These are phyloP conservation scores for Regulus satrapa DNA, from an alignment of 2,113 vertebrate genomes.

Conservation along the genomic window DNA sequence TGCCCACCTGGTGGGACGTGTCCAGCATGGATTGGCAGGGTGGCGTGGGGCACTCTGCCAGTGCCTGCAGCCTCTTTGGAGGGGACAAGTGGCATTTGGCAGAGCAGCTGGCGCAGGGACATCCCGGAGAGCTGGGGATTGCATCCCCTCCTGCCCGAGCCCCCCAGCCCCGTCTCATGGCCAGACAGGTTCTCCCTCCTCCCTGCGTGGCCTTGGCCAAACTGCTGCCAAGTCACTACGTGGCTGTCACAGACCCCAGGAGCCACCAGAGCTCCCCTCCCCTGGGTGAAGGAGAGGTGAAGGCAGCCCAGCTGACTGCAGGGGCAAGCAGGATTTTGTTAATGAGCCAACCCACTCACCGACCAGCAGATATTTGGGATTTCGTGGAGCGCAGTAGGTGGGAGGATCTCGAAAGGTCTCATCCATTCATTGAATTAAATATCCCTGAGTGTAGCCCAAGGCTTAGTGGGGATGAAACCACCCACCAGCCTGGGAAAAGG, in stretches of 20 bases:
- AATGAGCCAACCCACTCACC: conserved; percentile 21
- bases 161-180: fast-evolving
- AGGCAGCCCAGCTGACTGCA: background rate
- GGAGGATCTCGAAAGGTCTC: conserved; percentile 55
- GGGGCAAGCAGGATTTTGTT: background rate
- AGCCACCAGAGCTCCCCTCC: background rate
- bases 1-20: background rate
- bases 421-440: conserved; percentile 43
- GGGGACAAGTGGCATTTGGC: background rate
- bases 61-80: background rate
- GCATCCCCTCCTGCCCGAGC: background rate
- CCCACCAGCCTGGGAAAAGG: background rate
- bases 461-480: background rate
- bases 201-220: fast-evolving
- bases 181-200: background rate
- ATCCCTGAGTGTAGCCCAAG: conserved; percentile 10
- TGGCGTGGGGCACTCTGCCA: fast-evolving
- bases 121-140: fast-evolving
- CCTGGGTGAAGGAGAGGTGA: background rate
- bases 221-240: fast-evolving
- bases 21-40: background rate
- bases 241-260: background rate
- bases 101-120: background rate
- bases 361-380: background rate
- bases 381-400: background rate